These are phyloP conservation scores for Meteorus sp. DNA, from an alignment of 1,140 invertebrate genomes.

Conservation along the genomic window DNA sequence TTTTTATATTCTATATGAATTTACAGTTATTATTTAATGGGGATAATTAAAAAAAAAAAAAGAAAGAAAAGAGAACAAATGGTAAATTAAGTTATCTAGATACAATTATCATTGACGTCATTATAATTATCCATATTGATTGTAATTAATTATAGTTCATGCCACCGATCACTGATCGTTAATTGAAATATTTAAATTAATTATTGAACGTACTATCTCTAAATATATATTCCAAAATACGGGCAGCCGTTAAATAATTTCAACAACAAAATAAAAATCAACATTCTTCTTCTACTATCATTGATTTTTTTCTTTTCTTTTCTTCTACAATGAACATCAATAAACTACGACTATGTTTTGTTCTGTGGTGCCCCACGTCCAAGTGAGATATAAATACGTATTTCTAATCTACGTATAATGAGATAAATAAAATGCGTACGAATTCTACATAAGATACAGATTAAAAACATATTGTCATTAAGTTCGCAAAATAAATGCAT, in stretches of 20 bases:
- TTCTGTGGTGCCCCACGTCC: conserved; percentile 5
- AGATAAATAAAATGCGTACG: conserved; percentile 3
- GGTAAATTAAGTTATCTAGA: neutral
- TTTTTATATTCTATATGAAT: conserved; percentile 50
- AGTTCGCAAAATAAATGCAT: neutral
- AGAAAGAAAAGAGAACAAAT: conserved; percentile 4
- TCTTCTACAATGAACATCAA: neutral
- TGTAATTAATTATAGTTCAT: conserved; percentile 12
- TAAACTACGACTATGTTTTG: too few species aligned
- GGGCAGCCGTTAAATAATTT: neutral
- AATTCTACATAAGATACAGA: conserved; percentile 1
- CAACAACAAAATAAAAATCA: too few species aligned
- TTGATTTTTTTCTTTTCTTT: neutral
- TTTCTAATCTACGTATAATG: neutral
- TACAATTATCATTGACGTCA: neutral
- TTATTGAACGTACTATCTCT: conserved; percentile 14
- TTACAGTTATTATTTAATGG: conserved; percentile 40
- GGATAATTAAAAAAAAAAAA: conserved; percentile 23
- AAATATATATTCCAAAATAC: neutral
- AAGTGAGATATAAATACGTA: conserved; percentile 9
- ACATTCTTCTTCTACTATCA: neutral
- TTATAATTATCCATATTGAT: conserved; percentile 4
- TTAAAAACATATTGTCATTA: neutral
- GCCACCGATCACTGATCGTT: conserved; percentile 3
- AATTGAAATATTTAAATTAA: neutral